phyloP scores from a whole-genome alignment of 2,888 invertebrate species.

The Lasioglossum zephyrum region DNA sequence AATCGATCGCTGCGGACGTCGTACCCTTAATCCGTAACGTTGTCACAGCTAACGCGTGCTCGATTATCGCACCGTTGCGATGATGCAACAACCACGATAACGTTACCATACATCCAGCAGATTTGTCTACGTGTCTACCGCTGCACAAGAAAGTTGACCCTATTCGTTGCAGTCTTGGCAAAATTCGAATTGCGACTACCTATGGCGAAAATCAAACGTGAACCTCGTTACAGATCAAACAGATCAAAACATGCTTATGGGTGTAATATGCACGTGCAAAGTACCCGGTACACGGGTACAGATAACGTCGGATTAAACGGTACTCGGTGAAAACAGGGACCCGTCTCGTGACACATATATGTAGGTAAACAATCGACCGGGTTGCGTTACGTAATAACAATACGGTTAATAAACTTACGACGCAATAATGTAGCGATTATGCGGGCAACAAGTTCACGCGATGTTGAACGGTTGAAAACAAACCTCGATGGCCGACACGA shows the following conservation, averaged over 20 bases:
- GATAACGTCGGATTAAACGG: neutral
- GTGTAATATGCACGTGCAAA: neutral
- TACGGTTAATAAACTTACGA: constrained; percentile 55
- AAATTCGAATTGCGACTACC: neutral
- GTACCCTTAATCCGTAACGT: neutral
- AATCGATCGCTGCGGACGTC: neutral
- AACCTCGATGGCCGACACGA: constrained; percentile 44
- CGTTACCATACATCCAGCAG: neutral
- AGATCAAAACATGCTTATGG: neutral
- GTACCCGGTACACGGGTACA: neutral
- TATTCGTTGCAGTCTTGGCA: neutral
- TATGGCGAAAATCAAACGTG: neutral
- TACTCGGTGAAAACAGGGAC: neutral
- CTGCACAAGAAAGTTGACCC: neutral
- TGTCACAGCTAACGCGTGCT: neutral
- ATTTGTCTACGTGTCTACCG: neutral
- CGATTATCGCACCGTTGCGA: constrained; percentile 23
- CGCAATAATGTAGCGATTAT: constrained; percentile 48
- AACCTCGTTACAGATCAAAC: neutral
- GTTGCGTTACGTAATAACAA: constrained; percentile 55
- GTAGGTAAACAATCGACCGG: constrained; percentile 42
- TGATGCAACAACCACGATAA: constrained; percentile 33
- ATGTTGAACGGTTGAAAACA: constrained; percentile 55
- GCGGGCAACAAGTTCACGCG: constrained; percentile 58
- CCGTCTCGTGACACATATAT: neutral